Base-by-base conservation (phyloP, 2,888 invertebrate species). In the Scelioninae gen. 1 region DNA sequence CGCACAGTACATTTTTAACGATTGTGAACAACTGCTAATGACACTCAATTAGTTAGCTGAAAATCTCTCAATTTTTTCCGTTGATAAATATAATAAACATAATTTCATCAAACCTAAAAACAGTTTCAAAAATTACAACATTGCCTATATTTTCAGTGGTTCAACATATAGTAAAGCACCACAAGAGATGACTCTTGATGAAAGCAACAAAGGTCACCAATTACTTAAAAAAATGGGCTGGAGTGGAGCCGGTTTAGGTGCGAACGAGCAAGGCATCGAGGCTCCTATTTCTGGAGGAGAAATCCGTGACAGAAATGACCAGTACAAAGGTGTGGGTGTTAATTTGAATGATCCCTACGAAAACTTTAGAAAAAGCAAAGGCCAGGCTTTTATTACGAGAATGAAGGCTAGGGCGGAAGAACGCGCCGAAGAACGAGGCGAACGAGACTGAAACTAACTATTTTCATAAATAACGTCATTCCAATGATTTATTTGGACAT, bases 141-240 rank as follows among this genome's bases (percentile, higher is more conserved):
- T n/a, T n/a, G n/a, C n/a, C n/a, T n/a, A n/a, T 53, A n/a, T 38
- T 84, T 86, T 43, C 72, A 90, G 90, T 49, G 90, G 90, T 6
- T 90, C 90, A 0, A 92, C 91, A 16, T 93, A 92, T 82, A 92
- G 92, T 76, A 93, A 93, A 88, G 94, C 88, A 66, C 92, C 94
- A 0, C 94, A 95, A 86, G 96, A 96, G 84, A 93, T 89, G 77
- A 90, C 91, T 63, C 80, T 97, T 78, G 98, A 98, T 90, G 95
- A 97, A 76, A 96, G 96, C 82, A 99, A 99, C 93, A 98, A 98
- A 92, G 99, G 99, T 0, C 99, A 99, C 93, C 98, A 98, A 93
- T 95, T 99, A 93, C 94, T 99, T 82, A 96, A 96, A 93, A 98
- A 98, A 94, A 99, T 99, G 99, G 99, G 99, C 3, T 99, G 99